Evolutionary conservation across 2,888 invertebrate species (phyloP).

Genomic region (Lasioglossum villosulum): DNA sequence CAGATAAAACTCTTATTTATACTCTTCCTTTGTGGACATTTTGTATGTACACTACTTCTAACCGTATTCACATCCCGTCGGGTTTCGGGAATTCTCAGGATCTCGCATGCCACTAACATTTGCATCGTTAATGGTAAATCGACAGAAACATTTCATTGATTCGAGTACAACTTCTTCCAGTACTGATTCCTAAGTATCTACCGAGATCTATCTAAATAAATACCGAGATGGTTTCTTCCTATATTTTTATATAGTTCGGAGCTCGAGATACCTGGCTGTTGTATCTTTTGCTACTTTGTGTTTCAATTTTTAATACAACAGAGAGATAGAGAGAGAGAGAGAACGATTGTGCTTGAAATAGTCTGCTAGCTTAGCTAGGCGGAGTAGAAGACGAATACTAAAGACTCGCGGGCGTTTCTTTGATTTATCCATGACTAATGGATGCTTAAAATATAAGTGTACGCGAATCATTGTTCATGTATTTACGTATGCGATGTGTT

Average conservation of each 20-base stretch:
- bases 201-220: neutral
- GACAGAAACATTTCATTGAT: constrained; percentile 19
- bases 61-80: too few relatives aligned
- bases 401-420: constrained; percentile 52
- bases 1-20: too few relatives aligned
- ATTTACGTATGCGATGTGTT: constrained; percentile 17
- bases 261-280: neutral
- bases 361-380: constrained; percentile 29
- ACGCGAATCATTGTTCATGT: neutral
- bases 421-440: constrained; percentile 35
- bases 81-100: too few relatives aligned
- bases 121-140: neutral
- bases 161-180: neutral
- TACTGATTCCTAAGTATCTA: neutral
- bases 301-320: neutral
- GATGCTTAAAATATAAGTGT: constrained; percentile 26
- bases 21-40: too few relatives aligned
- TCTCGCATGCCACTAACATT: neutral
- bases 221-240: neutral
- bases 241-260: neutral
- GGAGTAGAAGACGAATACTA: neutral
- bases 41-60: too few relatives aligned
- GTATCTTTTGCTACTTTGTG: neutral
- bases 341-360: neutral
- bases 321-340: neutral